These are phyloP conservation scores for Sigmodon hispidus DNA, from an alignment of 2,113 vertebrate genomes.

Conservation along the genomic window DNA sequence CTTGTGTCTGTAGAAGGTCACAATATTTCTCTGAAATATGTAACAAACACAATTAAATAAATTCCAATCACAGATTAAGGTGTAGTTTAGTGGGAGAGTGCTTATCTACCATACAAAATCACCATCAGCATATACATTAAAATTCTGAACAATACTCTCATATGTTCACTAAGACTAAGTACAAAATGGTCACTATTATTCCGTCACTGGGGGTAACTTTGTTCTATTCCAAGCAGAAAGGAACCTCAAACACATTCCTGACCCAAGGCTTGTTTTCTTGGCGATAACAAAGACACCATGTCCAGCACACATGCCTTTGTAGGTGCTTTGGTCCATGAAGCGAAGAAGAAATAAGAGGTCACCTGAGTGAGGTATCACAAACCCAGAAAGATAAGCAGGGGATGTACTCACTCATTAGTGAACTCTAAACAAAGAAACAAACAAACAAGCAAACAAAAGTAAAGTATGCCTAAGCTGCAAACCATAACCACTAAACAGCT, in stretches of 20 bases:
- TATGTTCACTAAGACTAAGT: not conserved
- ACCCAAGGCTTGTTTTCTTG: fast-evolving
- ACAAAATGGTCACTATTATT: not conserved
- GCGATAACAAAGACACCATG: not conserved
- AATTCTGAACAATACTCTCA: not conserved
- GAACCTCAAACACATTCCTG: not conserved
- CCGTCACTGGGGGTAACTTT: too few relatives aligned
- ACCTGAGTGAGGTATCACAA: too few relatives aligned
- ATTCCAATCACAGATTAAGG: too few relatives aligned
- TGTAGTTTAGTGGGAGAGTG: not conserved
- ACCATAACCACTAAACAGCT: too few relatives aligned
- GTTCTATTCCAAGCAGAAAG: not conserved
- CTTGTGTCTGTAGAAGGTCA: not conserved
- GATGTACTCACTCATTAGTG: too few relatives aligned
- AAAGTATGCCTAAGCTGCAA: too few relatives aligned
- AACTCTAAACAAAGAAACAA: too few relatives aligned
- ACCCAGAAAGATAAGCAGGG: too few relatives aligned
- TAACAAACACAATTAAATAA: not conserved
- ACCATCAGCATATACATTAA: not conserved
- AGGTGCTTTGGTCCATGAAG: not conserved
- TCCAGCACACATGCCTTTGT: not conserved
- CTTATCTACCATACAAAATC: not conserved
- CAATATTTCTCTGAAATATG: not conserved
- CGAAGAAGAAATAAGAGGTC: not conserved
- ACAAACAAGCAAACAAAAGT: too few relatives aligned